These are phyloP conservation scores for Anthopleura sola DNA, from an alignment of 64 coral and sea anemone species.

Conservation along the genomic window DNA sequence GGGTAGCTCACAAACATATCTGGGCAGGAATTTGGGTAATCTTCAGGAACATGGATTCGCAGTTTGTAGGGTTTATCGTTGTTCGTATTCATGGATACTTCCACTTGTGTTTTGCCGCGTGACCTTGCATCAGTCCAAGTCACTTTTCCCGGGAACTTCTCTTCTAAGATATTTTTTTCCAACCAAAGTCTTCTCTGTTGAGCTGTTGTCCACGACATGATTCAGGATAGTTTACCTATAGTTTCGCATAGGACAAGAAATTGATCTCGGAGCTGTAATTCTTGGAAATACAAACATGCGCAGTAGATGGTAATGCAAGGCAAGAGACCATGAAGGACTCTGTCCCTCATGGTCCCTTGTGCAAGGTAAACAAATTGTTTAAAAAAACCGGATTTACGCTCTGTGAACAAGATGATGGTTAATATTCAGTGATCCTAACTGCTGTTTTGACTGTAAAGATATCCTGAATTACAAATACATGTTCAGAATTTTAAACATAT, in stretches of 20 bases:
- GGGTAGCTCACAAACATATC: conserved; percentile 52
- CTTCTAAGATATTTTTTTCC: conserved; percentile 61
- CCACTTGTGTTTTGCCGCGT: background rate
- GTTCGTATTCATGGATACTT: conserved; percentile 27
- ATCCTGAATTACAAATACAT: too few species aligned
- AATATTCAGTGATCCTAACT: too few species aligned
- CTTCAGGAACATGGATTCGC: conserved; percentile 33
- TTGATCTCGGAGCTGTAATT: too few species aligned
- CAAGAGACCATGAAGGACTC: too few species aligned
- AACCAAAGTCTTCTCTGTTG: conserved; percentile 46
- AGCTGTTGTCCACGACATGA: conserved; percentile 47
- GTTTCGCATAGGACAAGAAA: background rate
- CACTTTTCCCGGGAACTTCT: conserved; percentile 42
- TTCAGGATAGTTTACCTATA: background rate
- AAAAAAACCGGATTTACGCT: too few species aligned
- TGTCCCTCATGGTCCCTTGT: too few species aligned
- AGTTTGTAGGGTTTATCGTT: conserved; percentile 51
- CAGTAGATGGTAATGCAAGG: too few species aligned
- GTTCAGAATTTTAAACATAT: too few species aligned
- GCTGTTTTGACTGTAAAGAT: too few species aligned
- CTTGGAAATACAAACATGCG: too few species aligned
- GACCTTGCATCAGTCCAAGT: conserved; percentile 46
- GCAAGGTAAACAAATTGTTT: too few species aligned
- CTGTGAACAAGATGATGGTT: too few species aligned
- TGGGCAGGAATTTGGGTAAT: conserved; percentile 58